A percentile compares a stretch with the other conserved stretches of the same genome.
Evolutionary conservation across 2,797 vertebrate genomes (phyloP).

Genomic region (Alauda arvensis): DNA sequence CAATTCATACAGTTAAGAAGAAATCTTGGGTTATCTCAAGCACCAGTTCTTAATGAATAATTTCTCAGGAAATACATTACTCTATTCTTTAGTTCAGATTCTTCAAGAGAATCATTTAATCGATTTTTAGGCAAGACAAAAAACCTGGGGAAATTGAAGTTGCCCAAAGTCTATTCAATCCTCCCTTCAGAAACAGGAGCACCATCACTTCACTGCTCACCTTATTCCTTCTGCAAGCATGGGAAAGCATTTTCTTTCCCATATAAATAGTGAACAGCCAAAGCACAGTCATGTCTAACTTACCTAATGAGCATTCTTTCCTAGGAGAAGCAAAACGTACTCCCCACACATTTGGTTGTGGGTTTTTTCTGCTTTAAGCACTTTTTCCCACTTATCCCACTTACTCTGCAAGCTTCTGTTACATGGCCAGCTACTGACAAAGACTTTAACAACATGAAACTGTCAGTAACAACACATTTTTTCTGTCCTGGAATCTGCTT

Average conservation of each 20-base stretch:
- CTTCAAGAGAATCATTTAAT: background rate
- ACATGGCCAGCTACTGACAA: background rate
- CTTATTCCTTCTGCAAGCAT: background rate
- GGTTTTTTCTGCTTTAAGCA: background rate
- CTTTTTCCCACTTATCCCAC: background rate
- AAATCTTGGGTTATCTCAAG: background rate
- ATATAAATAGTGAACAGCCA: background rate
- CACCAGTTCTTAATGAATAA: background rate
- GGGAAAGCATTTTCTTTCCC: background rate
- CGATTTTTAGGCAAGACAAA: background rate
- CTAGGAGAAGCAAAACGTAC: background rate
- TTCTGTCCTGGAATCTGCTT: background rate
- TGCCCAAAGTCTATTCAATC: background rate
- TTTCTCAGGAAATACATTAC: background rate
- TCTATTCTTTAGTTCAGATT: background rate
- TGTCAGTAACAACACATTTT: background rate
- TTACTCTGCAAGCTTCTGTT: background rate
- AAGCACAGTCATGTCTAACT: background rate
- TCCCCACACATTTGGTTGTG: background rate
- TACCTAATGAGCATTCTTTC: background rate
- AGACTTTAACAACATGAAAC: background rate
- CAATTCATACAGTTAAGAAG: background rate
- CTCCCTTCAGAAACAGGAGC: background rate
- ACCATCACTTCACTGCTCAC: background rate
- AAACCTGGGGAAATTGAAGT: background rate